phyloP scores from a whole-genome alignment of 1,140 invertebrate species.

The Nymphalis io region DNA sequence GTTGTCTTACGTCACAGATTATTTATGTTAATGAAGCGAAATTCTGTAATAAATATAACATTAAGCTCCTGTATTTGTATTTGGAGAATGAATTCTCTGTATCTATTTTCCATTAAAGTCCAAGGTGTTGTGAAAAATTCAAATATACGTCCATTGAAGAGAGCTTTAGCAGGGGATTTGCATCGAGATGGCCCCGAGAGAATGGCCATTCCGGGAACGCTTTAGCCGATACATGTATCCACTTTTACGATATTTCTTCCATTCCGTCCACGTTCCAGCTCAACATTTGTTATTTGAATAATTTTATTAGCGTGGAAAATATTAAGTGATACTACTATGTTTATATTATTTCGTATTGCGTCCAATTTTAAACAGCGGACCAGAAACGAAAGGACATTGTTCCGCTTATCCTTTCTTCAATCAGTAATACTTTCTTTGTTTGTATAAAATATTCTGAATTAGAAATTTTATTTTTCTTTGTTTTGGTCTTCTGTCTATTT shows the following conservation, averaged over 20 bases:
- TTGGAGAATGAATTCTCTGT: conserved; percentile 21
- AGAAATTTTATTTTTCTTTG: too few species aligned
- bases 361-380: neutral
- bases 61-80: neutral
- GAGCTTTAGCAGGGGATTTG: conserved; percentile 34
- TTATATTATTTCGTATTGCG: neutral
- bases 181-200: conserved; percentile 31
- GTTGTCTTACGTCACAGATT: too few species aligned
- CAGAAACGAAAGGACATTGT: neutral
- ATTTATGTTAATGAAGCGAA: too few species aligned
- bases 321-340: neutral
- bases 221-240: conserved; percentile 29
- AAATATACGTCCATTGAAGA: conserved; percentile 34
- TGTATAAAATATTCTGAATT: too few species aligned
- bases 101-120: conserved; percentile 16
- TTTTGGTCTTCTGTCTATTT: too few species aligned
- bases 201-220: conserved; percentile 27
- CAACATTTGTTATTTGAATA: conserved; percentile 23
- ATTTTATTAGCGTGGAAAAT: conserved; percentile 22
- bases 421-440: too few species aligned
- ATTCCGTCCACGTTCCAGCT: conserved; percentile 10
- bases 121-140: conserved; percentile 35
- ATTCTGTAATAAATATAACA: neutral
- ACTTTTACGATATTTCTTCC: conserved; percentile 33
- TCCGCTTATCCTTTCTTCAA: neutral